A percentile compares a stretch with the other conserved stretches of the same genome.
phyloP scores from a whole-genome alignment of 1,140 invertebrate genomes.

The Sinonovacula constricta region DNA sequence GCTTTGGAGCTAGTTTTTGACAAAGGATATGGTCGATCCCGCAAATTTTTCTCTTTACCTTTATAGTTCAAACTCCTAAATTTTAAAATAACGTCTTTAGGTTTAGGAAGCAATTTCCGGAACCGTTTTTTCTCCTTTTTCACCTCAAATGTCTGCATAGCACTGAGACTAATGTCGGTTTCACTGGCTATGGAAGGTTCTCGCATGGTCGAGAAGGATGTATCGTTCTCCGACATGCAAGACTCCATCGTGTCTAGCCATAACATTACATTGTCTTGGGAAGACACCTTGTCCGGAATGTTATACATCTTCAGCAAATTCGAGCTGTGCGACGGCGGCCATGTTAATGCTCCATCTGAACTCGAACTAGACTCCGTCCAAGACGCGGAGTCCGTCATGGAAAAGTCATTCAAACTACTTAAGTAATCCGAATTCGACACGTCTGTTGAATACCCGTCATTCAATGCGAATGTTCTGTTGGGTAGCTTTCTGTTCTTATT shows the following conservation, averaged over 20 bases:
- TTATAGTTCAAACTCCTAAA: slow-evolving; percentile 49
- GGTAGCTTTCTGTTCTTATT: neutral
- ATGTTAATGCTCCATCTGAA: slow-evolving; percentile 40
- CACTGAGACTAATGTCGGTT: slow-evolving; percentile 39
- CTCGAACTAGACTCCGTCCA: slow-evolving; percentile 40
- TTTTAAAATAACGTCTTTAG: slow-evolving; percentile 44
- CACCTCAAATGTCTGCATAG: slow-evolving; percentile 44
- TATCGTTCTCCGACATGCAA: slow-evolving; percentile 9
- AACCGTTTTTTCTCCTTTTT: slow-evolving; percentile 46
- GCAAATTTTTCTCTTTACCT: slow-evolving; percentile 30
- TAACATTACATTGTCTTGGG: slow-evolving; percentile 44
- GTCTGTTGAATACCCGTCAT: slow-evolving; percentile 44
- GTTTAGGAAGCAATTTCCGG: slow-evolving; percentile 39
- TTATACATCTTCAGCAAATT: slow-evolving; percentile 39
- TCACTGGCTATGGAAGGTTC: slow-evolving; percentile 35
- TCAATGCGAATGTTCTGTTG: slow-evolving; percentile 11
- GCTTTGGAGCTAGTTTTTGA: no score
- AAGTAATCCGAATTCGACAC: slow-evolving; percentile 50
- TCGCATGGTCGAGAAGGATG: slow-evolving; percentile 9
- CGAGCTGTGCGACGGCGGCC: slow-evolving; percentile 33
- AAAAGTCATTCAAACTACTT: slow-evolving; percentile 48
- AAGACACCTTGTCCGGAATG: slow-evolving; percentile 37
- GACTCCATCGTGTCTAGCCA: slow-evolving; percentile 41
- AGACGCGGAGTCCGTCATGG: slow-evolving; percentile 39
- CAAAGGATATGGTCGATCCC: slow-evolving; percentile 41